These are phyloP conservation scores for Leptothorax acervorum DNA, from an alignment of 2,888 invertebrate genomes.

Conservation along the genomic window DNA sequence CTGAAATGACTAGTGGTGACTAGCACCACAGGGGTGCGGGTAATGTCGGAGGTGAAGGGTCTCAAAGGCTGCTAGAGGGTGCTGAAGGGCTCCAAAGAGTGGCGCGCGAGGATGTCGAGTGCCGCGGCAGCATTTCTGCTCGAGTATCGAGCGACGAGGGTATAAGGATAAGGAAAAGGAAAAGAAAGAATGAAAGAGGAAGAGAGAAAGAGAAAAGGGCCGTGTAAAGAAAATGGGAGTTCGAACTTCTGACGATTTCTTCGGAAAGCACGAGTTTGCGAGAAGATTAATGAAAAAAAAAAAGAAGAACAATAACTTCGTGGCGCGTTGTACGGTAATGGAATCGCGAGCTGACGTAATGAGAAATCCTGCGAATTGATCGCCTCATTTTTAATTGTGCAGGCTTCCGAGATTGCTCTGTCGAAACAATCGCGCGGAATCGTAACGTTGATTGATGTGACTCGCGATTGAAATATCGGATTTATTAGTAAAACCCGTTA, in stretches of 20 bases:
- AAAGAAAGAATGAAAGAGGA: slow-evolving; percentile 15
- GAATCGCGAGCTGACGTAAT: slow-evolving; percentile 60
- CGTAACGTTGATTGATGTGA: slow-evolving; percentile 34
- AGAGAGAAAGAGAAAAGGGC: slow-evolving; percentile 4
- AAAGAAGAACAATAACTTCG: slow-evolving; percentile 66
- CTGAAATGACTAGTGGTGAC: slow-evolving; percentile 80
- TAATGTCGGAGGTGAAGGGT: slow-evolving; percentile 71
- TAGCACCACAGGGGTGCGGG: slow-evolving; percentile 54
- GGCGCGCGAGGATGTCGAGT: slow-evolving; percentile 77
- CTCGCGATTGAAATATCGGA: slow-evolving; percentile 34
- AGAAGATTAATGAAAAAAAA: slow-evolving; percentile 71
- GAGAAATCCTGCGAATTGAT: slow-evolving; percentile 51
- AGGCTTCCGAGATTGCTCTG: slow-evolving; percentile 18
- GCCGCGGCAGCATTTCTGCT: slow-evolving; percentile 81
- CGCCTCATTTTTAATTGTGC: slow-evolving; percentile 38
- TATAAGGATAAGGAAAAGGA: slow-evolving; percentile 61
- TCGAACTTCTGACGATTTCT: slow-evolving; percentile 71
- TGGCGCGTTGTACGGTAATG: slow-evolving; percentile 60
- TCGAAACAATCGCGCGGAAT: slow-evolving; percentile 13
- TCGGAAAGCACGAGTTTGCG: slow-evolving; percentile 66
- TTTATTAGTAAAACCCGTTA: slow-evolving; percentile 10
- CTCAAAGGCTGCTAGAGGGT: slow-evolving; percentile 67
- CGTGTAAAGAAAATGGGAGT: slow-evolving; percentile 23
- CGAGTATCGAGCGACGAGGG: slow-evolving; percentile 75
- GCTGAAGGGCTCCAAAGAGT: slow-evolving; percentile 74